These are phyloP conservation scores for Marmota flaviventris DNA, from an alignment of 2,113 vertebrate genomes.

Conservation along the genomic window DNA sequence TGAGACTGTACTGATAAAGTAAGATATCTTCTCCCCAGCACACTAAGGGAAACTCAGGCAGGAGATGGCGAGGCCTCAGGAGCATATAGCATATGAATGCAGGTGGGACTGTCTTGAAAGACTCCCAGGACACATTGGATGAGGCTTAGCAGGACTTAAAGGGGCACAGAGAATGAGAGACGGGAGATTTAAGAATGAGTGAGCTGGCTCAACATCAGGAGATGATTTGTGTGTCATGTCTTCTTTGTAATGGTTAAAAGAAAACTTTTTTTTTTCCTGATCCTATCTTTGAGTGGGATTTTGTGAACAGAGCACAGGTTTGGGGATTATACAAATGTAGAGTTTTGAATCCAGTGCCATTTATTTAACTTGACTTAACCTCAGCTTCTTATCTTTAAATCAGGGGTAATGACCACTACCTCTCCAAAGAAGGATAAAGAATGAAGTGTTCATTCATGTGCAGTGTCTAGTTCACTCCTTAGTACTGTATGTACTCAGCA, in stretches of 20 bases:
- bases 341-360: too few relatives aligned
- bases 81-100: accelerated
- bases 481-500: background rate
- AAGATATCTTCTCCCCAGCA: background rate
- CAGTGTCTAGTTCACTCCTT: background rate
- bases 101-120: background rate
- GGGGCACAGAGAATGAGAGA: background rate
- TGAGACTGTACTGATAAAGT: background rate
- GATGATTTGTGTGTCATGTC: background rate
- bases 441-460: accelerated
- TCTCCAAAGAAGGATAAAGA: background rate
- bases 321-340: background rate
- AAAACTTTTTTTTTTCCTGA: too few relatives aligned
- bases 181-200: background rate
- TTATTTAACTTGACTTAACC: background rate
- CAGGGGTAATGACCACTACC: background rate
- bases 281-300: background rate
- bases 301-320: background rate
- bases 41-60: background rate
- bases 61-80: background rate
- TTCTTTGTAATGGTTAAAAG: background rate
- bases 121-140: background rate
- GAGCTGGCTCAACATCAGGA: background rate
- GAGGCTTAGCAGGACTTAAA: background rate
- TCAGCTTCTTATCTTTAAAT: background rate